phyloP scores from a whole-genome alignment of 2,797 vertebrate genomes.

The Periparus ater region DNA sequence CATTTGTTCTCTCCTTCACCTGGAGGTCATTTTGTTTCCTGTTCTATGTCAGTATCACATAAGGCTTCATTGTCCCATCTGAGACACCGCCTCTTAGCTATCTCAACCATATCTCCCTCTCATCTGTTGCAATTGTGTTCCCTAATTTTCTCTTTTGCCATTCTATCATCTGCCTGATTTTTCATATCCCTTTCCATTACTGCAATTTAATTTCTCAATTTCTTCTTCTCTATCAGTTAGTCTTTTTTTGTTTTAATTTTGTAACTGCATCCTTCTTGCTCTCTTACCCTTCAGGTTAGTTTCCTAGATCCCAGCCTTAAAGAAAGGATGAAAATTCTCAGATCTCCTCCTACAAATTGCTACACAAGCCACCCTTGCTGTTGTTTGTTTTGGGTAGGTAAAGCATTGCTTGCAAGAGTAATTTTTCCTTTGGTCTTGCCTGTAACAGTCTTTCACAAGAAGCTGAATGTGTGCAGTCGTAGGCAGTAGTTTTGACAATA shows the following conservation, averaged over 20 bases:
- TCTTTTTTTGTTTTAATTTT: not conserved
- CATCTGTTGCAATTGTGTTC: constrained; percentile 8
- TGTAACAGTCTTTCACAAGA: constrained; percentile 53
- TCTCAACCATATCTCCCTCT: not conserved
- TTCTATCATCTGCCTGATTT: constrained; percentile 5
- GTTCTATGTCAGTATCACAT: not conserved
- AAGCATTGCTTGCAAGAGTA: constrained; percentile 15
- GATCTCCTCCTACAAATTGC: not conserved
- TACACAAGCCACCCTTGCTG: constrained; percentile 6
- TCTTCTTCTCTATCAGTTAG: not conserved
- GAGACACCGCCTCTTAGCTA: not conserved
- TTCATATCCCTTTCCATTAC: not conserved
- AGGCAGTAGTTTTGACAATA: constrained; percentile 30
- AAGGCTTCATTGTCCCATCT: not conserved
- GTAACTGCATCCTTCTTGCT: not conserved
- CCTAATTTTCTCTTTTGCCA: constrained; percentile 4
- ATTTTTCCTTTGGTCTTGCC: constrained; percentile 23
- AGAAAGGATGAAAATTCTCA: not conserved
- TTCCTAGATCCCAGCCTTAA: constrained; percentile 21
- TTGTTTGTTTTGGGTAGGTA: constrained; percentile 34
- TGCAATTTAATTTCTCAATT: not conserved
- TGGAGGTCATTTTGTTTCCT: not conserved
- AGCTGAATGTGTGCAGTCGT: not conserved
- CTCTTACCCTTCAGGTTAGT: not conserved
- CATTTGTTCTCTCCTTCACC: not conserved